A percentile compares a stretch with the other conserved stretches of the same genome.
Conservation (phyloP, 2,797 vertebrate genomes). For the Pseudotriccus pelzelni region DNA sequence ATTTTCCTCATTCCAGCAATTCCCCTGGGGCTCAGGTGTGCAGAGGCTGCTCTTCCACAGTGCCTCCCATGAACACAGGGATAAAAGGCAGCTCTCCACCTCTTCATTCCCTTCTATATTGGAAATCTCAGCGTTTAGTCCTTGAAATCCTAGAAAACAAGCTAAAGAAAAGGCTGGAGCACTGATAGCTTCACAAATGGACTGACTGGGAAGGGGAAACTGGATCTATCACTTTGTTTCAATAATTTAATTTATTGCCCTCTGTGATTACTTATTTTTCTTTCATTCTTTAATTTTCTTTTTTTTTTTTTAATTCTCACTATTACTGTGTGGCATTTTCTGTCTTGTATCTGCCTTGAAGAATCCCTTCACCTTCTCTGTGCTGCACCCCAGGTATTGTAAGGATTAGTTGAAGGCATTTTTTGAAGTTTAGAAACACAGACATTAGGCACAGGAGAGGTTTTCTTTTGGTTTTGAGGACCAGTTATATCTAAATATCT, state of each 20-base stretch:
- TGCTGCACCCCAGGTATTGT: neutral
- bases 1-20: neutral
- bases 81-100: neutral
- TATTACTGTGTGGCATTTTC: neutral
- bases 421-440: neutral
- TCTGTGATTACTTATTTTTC: neutral
- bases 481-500: neutral
- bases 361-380: neutral
- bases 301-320: neutral
- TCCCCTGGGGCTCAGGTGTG: neutral
- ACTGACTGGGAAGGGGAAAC: no score
- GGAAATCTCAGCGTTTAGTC: neutral
- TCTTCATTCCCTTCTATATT: neutral
- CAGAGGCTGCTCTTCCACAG: neutral
- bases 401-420: neutral
- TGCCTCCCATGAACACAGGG: rapidly evolving
- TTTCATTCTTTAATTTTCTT: neutral
- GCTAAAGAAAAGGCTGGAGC: neutral
- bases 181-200: neutral
- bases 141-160: neutral
- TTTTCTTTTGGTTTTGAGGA: neutral
- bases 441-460: neutral
- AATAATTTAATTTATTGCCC: neutral
- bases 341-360: neutral
- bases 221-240: neutral